These are phyloP conservation scores for Andrena bucephala DNA, from an alignment of 2,888 invertebrate genomes.

Conservation along the genomic window DNA sequence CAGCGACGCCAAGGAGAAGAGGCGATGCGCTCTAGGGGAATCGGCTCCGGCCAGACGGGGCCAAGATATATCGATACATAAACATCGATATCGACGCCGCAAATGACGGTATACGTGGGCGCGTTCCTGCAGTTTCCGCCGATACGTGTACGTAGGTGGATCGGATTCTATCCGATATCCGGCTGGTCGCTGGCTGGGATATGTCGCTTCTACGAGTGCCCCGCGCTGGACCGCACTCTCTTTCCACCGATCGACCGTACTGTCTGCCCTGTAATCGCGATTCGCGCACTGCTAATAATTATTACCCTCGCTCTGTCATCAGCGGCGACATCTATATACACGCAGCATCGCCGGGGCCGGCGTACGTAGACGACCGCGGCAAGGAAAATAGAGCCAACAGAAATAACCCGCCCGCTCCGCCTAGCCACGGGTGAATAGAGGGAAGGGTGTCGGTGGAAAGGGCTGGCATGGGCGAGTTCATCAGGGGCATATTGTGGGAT, in stretches of 20 bases:
- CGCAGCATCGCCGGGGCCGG: conserved; percentile 37
- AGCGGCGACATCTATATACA: conserved; percentile 80
- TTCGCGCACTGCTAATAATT: conserved; percentile 84
- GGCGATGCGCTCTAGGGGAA: conserved; percentile 20
- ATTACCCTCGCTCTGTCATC: conserved; percentile 83
- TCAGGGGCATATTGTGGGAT: conserved; percentile 73
- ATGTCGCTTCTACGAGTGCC: conserved; percentile 34
- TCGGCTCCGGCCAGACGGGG: conserved; percentile 13
- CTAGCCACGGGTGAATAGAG: conserved; percentile 19
- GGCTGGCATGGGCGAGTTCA: conserved; percentile 61
- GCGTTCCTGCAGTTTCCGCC: conserved; percentile 45
- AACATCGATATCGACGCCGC: conserved; percentile 64
- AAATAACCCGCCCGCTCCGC: conserved; percentile 67
- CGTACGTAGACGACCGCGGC: conserved; percentile 26
- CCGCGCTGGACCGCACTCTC: conserved; percentile 23
- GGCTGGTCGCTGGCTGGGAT: conserved; percentile 31
- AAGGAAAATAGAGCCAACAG: conserved; percentile 66
- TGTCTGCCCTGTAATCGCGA: conserved; percentile 83
- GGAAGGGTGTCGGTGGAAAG: conserved; percentile 32
- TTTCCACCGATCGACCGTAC: conserved; percentile 53
- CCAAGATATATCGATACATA: conserved; percentile 59
- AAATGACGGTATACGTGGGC: conserved; percentile 63
- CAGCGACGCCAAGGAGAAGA: neutral
- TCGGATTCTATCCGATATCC: conserved; percentile 45
- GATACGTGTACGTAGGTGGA: conserved; percentile 44